Conservation (phyloP, 2,888 invertebrate genomes). For the Eilema depressum region DNA sequence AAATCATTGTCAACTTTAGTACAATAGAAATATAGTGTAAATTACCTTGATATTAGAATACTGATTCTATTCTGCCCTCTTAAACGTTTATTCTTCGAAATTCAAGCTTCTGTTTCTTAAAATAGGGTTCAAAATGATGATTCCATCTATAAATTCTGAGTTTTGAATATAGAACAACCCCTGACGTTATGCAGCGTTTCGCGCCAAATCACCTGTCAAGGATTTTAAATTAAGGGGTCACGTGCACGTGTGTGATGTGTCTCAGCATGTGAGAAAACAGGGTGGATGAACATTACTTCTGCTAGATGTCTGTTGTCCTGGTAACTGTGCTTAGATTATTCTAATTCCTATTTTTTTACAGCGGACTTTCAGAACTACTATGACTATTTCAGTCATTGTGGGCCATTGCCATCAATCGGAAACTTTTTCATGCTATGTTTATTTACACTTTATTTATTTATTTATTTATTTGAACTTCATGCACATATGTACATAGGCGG, state of each 20-base stretch:
- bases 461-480: no score
- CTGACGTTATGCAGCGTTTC: conserved; percentile 56
- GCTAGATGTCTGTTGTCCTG: conserved; percentile 32
- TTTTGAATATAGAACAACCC: conserved; percentile 27
- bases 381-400: no score
- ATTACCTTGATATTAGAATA: not conserved
- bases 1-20: not conserved
- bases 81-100: not conserved
- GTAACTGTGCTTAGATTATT: conserved; percentile 42
- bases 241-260: no score
- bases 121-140: not conserved
- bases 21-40: not conserved
- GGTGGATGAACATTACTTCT: conserved; percentile 17
- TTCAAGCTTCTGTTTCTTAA: not conserved
- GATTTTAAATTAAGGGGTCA: conserved; percentile 63
- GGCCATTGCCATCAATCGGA: not conserved
- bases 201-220: conserved; percentile 71
- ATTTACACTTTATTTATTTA: no score
- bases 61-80: not conserved
- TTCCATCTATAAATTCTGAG: not conserved
- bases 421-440: no score
- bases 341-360: conserved; percentile 15
- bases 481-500: no score
- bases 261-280: conserved; percentile 43
- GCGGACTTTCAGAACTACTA: no score